A percentile compares a stretch with the other conserved stretches of the same genome.
phyloP scores from a whole-genome alignment of 2,888 invertebrate genomes.

The Laspeyria flexula region DNA sequence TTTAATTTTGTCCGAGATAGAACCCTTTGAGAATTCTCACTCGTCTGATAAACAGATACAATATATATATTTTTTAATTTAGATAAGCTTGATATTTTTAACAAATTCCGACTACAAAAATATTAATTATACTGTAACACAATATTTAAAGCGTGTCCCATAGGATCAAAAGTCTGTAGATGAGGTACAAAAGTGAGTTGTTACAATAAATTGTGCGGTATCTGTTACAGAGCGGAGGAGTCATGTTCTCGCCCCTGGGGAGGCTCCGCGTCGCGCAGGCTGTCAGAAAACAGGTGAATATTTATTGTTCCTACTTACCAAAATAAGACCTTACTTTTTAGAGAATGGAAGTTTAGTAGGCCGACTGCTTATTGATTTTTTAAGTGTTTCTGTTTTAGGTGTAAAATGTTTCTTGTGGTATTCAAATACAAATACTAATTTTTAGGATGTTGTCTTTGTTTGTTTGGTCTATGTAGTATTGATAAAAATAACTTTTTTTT shows the following conservation, averaged over 20 bases:
- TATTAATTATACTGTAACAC: not conserved
- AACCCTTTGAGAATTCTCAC: too few relatives aligned
- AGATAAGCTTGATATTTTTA: too few relatives aligned
- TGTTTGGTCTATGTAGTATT: too few relatives aligned
- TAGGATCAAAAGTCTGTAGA: not conserved
- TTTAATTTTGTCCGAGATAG: too few relatives aligned
- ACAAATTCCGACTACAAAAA: too few relatives aligned
- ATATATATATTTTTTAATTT: too few relatives aligned
- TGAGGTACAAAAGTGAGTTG: not conserved
- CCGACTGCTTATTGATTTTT: too few relatives aligned
- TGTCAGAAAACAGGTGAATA: slow-evolving; percentile 80
- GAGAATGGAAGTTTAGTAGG: not conserved
- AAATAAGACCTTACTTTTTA: not conserved
- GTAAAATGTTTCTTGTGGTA: too few relatives aligned
- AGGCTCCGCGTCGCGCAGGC: slow-evolving; percentile 82
- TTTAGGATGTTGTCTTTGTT: too few relatives aligned
- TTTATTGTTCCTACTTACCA: slow-evolving; percentile 12
- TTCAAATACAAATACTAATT: too few relatives aligned
- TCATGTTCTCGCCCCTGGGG: slow-evolving; percentile 83
- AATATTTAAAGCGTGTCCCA: slow-evolving; percentile 1
- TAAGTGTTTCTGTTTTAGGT: not conserved
- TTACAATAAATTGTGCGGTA: slow-evolving; percentile 1
- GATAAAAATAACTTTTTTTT: too few relatives aligned
- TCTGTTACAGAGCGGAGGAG: slow-evolving; percentile 79
- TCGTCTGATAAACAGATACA: too few relatives aligned